These are phyloP conservation scores for Sebastes fasciatus DNA, from an alignment of 2,113 vertebrate species.

Conservation along the genomic window DNA sequence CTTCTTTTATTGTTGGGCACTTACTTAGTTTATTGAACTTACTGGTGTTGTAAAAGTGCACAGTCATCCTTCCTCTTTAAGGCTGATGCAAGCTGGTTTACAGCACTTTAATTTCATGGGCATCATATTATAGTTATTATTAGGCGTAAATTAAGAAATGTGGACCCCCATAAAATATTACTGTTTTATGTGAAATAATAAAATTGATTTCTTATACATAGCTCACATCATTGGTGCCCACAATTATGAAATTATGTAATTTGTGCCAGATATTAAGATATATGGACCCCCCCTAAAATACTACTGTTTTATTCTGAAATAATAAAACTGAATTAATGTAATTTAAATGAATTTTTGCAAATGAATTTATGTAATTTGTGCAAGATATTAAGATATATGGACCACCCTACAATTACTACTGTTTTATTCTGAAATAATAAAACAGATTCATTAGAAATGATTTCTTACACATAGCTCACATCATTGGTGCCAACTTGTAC, in stretches of 20 bases:
- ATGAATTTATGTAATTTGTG: too few species aligned
- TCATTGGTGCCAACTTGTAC: not conserved
- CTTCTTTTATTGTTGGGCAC: not conserved
- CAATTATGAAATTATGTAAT: too few species aligned
- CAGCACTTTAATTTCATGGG: not conserved
- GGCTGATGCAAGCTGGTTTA: conserved; percentile 39
- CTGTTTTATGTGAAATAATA: not conserved
- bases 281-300: not conserved
- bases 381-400: too few species aligned
- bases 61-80: conserved; percentile 60
- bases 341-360: too few species aligned
- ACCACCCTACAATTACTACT: too few species aligned
- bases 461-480: not conserved
- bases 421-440: too few species aligned
- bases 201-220: not conserved
- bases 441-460: too few species aligned
- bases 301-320: not conserved
- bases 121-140: not conserved
- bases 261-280: not conserved
- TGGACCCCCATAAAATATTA: not conserved
- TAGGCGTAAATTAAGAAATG: not conserved
- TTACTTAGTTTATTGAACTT: too few species aligned
- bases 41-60: conserved; percentile 50
- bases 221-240: not conserved
- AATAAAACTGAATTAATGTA: too few species aligned